Conservation (phyloP, 2,888 invertebrate genomes). For the Netelia virgata region DNA sequence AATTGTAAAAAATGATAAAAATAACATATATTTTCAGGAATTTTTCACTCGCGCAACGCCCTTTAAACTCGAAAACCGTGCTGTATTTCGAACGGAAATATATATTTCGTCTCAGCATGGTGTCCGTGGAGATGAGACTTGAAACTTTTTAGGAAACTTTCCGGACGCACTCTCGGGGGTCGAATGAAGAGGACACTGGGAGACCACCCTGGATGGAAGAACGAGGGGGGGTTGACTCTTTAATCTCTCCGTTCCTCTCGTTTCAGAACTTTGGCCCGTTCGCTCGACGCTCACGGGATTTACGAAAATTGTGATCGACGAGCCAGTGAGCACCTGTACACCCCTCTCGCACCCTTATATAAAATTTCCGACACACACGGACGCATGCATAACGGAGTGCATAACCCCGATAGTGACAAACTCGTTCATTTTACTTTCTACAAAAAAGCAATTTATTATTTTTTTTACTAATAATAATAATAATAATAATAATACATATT, state of each 20-base stretch:
- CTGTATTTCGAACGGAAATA: constrained; percentile 36
- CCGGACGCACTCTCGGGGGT: constrained; percentile 43
- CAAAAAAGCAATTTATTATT: background rate
- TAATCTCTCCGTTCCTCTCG: background rate
- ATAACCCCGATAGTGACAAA: constrained; percentile 14
- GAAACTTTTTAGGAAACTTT: constrained; percentile 56
- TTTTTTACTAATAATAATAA: background rate
- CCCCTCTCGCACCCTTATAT: background rate
- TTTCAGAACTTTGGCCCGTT: constrained; percentile 45
- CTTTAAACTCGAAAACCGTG: constrained; percentile 1
- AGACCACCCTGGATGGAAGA: background rate
- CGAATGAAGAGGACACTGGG: constrained; percentile 31
- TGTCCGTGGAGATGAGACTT: constrained; percentile 23
- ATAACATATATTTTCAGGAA: background rate
- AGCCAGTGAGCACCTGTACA: constrained; percentile 48
- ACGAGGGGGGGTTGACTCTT: background rate
- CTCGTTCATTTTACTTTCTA: constrained; percentile 33
- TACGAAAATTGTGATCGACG: constrained; percentile 67
- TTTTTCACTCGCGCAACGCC: background rate
- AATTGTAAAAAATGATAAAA: background rate
- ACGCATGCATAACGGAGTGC: background rate
- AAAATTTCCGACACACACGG: background rate
- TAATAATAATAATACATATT: background rate
- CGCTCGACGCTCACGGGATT: constrained; percentile 58
- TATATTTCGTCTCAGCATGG: constrained; percentile 47